Conservation (phyloP, 1,140 invertebrate species). For the fruit fly (Drosophila melanogaster) region Release_6_plus_ISO1_MT NT_033779.5:18337501-18338000, state of each 20-base stretch:
- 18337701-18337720: conserved; percentile 42
- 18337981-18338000: conserved; percentile 66
- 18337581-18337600: conserved; percentile 27
- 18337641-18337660: conserved; percentile 30
- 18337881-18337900: background rate
- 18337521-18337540: conserved; percentile 11
- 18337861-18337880: background rate
- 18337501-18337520: conserved; percentile 21
- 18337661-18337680: conserved; percentile 34
- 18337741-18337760: conserved; percentile 69
- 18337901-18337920: conserved; percentile 44
- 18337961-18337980: conserved; percentile 41
- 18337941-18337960: conserved; percentile 23
- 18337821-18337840: conserved; percentile 25
- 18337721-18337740: conserved; percentile 76
- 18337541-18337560: conserved; percentile 25
- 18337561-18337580: conserved; percentile 27
- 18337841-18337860: conserved; percentile 16
- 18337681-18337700: conserved; percentile 69
- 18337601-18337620: conserved; percentile 44
- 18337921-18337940: conserved; percentile 33
- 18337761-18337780: conserved; percentile 69
- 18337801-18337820: conserved; percentile 9
- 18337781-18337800: conserved; percentile 44
- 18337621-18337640: conserved; percentile 9